Percentiles rank a stretch among this genome's conserved stretches.
Conservation (phyloP, 2,113 vertebrate genomes). For the Cyanoramphus novaezelandiae region DNA sequence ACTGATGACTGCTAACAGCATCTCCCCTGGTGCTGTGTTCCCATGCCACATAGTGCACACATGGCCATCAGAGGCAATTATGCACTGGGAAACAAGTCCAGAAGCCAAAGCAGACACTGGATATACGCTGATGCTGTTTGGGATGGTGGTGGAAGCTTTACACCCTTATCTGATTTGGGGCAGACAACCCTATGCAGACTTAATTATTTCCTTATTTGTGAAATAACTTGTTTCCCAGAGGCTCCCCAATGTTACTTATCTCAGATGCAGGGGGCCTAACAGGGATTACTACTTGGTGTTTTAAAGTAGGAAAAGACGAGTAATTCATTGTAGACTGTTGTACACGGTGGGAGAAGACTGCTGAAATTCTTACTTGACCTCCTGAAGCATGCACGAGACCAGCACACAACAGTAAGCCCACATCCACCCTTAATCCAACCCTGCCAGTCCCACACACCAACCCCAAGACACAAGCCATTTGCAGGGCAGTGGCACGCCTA, state of each 20-base stretch:
- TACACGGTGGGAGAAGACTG: background rate
- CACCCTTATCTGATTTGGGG: background rate
- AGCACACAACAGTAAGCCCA: background rate
- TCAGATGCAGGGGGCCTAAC: background rate
- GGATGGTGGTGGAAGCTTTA: background rate
- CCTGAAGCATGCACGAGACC: background rate
- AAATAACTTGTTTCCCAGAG: background rate
- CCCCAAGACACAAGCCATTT: background rate
- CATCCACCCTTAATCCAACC: background rate
- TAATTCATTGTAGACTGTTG: background rate
- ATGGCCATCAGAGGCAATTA: background rate
- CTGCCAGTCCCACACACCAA: background rate
- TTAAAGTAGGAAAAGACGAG: background rate
- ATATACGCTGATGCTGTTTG: background rate
- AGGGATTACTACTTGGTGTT: background rate
- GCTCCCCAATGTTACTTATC: background rate
- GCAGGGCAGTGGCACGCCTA: background rate
- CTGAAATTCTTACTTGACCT: background rate
- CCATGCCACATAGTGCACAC: background rate
- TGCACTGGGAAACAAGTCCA: background rate
- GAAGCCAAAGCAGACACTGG: background rate
- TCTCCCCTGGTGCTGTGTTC: background rate
- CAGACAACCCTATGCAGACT: background rate
- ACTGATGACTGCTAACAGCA: background rate
- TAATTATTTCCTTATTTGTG: conserved; percentile 13